A percentile compares a stretch with the other conserved stretches of the same genome.
phyloP scores from a whole-genome alignment of 2,797 vertebrate species.

The Mastacembelus armatus region DNA sequence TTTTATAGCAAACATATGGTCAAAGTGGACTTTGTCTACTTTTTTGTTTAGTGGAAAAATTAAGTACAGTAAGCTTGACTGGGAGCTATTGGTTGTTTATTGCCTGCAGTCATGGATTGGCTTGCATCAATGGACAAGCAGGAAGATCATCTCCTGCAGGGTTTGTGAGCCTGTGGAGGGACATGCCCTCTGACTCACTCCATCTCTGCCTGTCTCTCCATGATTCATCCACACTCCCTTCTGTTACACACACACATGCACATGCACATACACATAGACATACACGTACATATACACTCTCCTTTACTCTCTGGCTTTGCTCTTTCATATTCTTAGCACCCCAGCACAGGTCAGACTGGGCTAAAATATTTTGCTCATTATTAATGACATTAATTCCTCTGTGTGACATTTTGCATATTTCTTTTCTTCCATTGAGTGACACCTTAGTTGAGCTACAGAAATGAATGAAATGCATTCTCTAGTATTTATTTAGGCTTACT shows the following conservation, averaged over 20 bases:
- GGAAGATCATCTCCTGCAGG: slow-evolving; percentile 48
- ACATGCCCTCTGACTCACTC: slow-evolving; percentile 71
- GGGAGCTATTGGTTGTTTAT: slow-evolving; percentile 28
- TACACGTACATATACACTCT: slow-evolving; percentile 25
- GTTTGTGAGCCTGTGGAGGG: slow-evolving; percentile 50
- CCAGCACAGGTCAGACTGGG: slow-evolving; percentile 32
- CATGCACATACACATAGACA: too few species aligned
- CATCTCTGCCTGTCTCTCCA: slow-evolving; percentile 40
- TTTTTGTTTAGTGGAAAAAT: slow-evolving; percentile 20
- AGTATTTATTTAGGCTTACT: slow-evolving; percentile 15
- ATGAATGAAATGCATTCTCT: background rate
- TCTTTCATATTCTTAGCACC: slow-evolving; percentile 55
- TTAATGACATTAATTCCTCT: slow-evolving; percentile 34
- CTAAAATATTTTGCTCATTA: slow-evolving; percentile 35
- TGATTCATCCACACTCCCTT: slow-evolving; percentile 60
- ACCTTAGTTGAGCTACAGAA: slow-evolving; percentile 7
- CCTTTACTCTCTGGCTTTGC: slow-evolving; percentile 81
- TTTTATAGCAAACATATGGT: background rate
- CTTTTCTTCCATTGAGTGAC: background rate
- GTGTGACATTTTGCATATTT: background rate
- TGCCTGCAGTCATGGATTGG: slow-evolving; percentile 32
- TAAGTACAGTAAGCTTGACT: slow-evolving; percentile 21
- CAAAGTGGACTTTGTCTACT: slow-evolving; percentile 9
- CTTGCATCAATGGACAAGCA: slow-evolving; percentile 45
- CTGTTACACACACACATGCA: slow-evolving; percentile 23